Evolutionary conservation across 2,888 invertebrate genomes (phyloP).

Genomic region (Cosmopolites sordidus): DNA sequence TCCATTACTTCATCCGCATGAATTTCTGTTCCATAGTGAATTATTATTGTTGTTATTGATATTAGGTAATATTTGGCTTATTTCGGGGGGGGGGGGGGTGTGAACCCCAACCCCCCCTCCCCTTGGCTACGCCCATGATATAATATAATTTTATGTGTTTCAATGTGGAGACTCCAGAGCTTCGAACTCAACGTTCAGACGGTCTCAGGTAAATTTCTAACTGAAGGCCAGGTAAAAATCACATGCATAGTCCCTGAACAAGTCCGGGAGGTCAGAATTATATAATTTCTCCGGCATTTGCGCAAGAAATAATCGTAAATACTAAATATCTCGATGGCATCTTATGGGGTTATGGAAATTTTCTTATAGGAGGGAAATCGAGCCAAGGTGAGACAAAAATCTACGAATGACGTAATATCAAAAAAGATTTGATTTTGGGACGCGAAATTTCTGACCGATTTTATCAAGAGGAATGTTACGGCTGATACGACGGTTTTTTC

Average conservation of each 20-base stretch:
- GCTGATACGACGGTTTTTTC: background rate
- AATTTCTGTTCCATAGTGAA: too few species aligned
- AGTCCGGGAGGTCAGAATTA: constrained; percentile 26
- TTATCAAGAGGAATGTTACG: background rate
- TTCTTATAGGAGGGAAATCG: constrained; percentile 13
- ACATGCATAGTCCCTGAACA: constrained; percentile 14
- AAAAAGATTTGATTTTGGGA: background rate
- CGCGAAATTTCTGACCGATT: background rate
- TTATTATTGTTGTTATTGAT: too few species aligned
- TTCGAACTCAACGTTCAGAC: background rate
- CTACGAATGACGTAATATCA: background rate
- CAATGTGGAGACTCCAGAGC: too few species aligned
- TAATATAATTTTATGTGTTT: too few species aligned
- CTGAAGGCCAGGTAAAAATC: constrained; percentile 28
- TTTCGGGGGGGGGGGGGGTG: too few species aligned
- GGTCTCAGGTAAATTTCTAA: constrained; percentile 23
- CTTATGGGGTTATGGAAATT: constrained; percentile 13
- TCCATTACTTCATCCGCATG: too few species aligned
- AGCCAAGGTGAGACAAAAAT: constrained; percentile 17
- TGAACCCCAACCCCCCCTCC: too few species aligned
- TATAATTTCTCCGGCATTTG: constrained; percentile 22
- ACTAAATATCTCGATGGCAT: constrained; percentile 19
- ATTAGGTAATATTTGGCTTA: too few species aligned
- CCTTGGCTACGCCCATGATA: too few species aligned
- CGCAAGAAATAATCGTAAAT: constrained; percentile 21